phyloP scores from a whole-genome alignment of 2,113 vertebrate species.

The Hypocryptadius cinnamomeus region DNA sequence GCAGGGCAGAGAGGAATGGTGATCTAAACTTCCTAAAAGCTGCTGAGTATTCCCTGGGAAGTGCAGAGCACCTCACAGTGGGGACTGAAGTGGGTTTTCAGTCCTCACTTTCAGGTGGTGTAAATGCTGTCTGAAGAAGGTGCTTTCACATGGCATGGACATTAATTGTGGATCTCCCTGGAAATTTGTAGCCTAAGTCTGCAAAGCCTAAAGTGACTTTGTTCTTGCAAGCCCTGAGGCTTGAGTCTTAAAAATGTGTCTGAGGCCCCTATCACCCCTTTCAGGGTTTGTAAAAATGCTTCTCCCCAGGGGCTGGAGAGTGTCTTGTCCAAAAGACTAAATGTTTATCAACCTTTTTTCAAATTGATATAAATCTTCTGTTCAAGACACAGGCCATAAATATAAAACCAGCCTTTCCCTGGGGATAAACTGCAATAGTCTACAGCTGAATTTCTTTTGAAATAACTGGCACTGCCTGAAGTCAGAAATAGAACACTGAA shows the following conservation, averaged over 20 bases:
- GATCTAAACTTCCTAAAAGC: neutral
- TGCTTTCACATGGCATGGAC: neutral
- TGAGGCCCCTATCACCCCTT: neutral
- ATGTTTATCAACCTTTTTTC: neutral
- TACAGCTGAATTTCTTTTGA: conserved; percentile 1
- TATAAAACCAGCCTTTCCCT: neutral
- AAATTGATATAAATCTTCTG: conserved; percentile 28
- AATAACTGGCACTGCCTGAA: conserved; percentile 12
- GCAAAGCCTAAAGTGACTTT: neutral
- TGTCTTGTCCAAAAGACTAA: conserved; percentile 5
- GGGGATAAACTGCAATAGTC: neutral
- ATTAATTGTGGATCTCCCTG: neutral
- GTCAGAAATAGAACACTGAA: conserved; percentile 8
- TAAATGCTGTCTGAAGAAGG: neutral
- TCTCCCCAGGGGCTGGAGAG: neutral
- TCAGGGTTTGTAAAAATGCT: neutral
- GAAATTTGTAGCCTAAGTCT: neutral
- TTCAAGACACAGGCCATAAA: conserved; percentile 1
- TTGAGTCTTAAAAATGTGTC: neutral
- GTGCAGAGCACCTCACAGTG: neutral
- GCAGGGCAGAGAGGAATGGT: neutral
- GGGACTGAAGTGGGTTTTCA: neutral
- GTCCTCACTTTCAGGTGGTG: neutral
- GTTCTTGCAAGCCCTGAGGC: neutral
- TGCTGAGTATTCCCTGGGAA: neutral